phyloP scores from a whole-genome alignment of 2,888 invertebrate genomes.

The Pandemis corylana region DNA sequence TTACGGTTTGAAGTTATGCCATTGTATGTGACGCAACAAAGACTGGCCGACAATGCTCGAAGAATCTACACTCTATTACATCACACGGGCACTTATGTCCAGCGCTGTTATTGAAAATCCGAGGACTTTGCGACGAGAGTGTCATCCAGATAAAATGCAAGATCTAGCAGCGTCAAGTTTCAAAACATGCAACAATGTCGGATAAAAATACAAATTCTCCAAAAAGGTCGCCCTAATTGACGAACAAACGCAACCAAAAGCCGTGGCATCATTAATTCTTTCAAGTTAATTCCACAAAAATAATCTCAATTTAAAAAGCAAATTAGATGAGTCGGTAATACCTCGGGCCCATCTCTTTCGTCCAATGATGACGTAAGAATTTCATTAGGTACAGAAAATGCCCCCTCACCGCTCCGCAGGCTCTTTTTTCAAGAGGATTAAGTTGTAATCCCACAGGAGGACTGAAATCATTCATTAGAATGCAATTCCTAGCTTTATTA shows the following conservation, averaged over 20 bases:
- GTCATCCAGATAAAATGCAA: neutral
- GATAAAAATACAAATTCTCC: neutral
- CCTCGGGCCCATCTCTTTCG: slow-evolving; percentile 58
- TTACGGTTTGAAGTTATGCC: slow-evolving; percentile 70
- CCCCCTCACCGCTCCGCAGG: slow-evolving; percentile 53
- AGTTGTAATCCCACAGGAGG: slow-evolving; percentile 80
- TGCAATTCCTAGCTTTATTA: slow-evolving; percentile 77
- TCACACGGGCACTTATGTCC: slow-evolving; percentile 29
- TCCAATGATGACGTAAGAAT: slow-evolving; percentile 75
- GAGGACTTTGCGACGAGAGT: slow-evolving; percentile 19
- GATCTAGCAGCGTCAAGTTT: neutral
- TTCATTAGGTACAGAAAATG: slow-evolving; percentile 68
- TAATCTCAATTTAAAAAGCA: slow-evolving; percentile 59
- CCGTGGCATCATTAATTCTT: slow-evolving; percentile 44
- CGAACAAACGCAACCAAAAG: slow-evolving; percentile 45
- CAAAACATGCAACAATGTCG: slow-evolving; percentile 8
- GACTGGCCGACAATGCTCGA: slow-evolving; percentile 46
- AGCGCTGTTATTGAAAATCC: slow-evolving; percentile 22
- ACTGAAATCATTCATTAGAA: slow-evolving; percentile 82
- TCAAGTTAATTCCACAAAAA: slow-evolving; percentile 56
- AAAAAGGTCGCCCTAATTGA: slow-evolving; percentile 4
- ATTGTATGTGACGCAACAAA: slow-evolving; percentile 51
- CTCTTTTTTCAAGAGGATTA: slow-evolving; percentile 79
- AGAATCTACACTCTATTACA: slow-evolving; percentile 47
- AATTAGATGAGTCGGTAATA: slow-evolving; percentile 68